Percentiles rank a stretch among this genome's conserved stretches.
Evolutionary conservation across 2,113 vertebrate species (phyloP).

Genomic region (Hypocryptadius cinnamomeus): DNA sequence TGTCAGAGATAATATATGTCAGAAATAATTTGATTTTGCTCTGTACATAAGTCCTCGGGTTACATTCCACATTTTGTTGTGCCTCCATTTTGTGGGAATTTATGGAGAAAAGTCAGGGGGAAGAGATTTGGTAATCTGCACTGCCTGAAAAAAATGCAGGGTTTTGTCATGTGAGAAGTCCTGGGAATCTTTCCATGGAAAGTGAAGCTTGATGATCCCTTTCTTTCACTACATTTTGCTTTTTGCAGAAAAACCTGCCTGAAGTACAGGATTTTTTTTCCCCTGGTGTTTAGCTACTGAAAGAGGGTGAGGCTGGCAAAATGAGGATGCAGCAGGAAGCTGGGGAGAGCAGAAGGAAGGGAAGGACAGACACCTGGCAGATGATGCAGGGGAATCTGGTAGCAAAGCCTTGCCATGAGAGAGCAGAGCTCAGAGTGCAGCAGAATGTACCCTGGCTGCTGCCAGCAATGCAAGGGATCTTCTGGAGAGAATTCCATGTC

Average conservation of each 20-base stretch:
- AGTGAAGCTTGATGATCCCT: not conserved
- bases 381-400: not conserved
- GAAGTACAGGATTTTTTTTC: not conserved
- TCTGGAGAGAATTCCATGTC: not conserved
- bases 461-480: not conserved
- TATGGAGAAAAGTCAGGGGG: not conserved
- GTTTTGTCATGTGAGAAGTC: not conserved
- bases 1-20: slow-evolving; percentile 23
- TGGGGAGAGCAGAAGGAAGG: slow-evolving; percentile 5
- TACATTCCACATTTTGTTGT: not conserved
- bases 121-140: not conserved
- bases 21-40: slow-evolving; percentile 29
- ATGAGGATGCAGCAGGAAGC: not conserved
- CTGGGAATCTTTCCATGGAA: not conserved
- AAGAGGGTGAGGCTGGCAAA: not conserved
- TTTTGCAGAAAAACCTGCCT: not conserved
- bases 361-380: not conserved
- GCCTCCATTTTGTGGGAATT: not conserved
- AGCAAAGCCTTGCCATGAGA: not conserved
- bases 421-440: not conserved
- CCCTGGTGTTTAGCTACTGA: not conserved
- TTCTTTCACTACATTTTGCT: not conserved
- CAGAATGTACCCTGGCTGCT: not conserved
- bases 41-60: not conserved
- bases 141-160: not conserved